These are phyloP conservation scores for Scolanthus callimorphus DNA, from an alignment of 92 coral and sea anemone genomes.

Conservation along the genomic window DNA sequence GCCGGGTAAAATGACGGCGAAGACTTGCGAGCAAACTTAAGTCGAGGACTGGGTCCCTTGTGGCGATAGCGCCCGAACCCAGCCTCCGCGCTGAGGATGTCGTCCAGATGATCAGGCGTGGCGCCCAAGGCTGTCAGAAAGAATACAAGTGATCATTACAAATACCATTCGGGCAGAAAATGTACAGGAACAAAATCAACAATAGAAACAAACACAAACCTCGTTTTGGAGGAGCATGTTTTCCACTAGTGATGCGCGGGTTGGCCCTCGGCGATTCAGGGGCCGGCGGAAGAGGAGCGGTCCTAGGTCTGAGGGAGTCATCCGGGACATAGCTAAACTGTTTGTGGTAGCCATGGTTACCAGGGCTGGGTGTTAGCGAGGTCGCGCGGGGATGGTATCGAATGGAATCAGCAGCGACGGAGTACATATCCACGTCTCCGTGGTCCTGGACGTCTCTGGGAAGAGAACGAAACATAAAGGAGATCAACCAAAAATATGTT, in stretches of 20 bases:
- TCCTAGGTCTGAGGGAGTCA: constrained; percentile 68
- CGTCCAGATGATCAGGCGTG: constrained; percentile 59
- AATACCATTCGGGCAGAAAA: neutral
- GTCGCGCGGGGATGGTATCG: constrained; percentile 9
- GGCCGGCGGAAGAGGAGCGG: constrained; percentile 88
- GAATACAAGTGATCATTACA: neutral
- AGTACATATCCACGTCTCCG: neutral
- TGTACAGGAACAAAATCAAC: too few species aligned
- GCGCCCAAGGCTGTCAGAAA: constrained; percentile 61
- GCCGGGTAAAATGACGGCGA: constrained; percentile 20
- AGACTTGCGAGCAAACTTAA: constrained; percentile 56
- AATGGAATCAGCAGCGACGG: neutral
- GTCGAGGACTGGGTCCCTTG: constrained; percentile 48
- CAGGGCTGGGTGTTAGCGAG: constrained; percentile 3
- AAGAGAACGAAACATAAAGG: too few species aligned
- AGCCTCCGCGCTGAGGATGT: constrained; percentile 62
- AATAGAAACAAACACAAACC: too few species aligned
- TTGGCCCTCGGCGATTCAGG: constrained; percentile 89
- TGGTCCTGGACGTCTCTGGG: neutral
- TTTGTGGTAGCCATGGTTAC: neutral
- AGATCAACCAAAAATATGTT: too few species aligned
- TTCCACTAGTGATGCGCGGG: constrained; percentile 95
- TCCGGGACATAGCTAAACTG: constrained; percentile 6
- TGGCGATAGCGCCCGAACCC: constrained; percentile 57
- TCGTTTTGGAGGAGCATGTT: constrained; percentile 72